Evolutionary conservation across 2,113 vertebrate genomes (phyloP).

Genomic region (Sceloporus tristichus): DNA sequence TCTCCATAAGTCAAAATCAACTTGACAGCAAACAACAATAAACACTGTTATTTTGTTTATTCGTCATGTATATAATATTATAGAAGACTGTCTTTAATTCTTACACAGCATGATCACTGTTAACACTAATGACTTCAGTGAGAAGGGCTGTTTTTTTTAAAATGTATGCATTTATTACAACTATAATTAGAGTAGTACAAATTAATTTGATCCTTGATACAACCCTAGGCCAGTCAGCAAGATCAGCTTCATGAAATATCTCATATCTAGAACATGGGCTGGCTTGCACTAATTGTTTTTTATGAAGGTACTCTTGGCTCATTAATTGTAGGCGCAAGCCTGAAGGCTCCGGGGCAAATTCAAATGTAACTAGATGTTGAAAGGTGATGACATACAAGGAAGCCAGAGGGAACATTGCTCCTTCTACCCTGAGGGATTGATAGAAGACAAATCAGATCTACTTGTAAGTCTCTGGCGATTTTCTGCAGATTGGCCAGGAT

Average conservation of each 20-base stretch:
- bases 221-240: background rate
- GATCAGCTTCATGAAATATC: background rate
- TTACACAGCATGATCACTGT: background rate
- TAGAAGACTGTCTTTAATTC: background rate
- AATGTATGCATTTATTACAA: background rate
- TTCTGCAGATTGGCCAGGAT: background rate
- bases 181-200: slow-evolving; percentile 2
- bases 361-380: background rate
- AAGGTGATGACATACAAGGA: background rate
- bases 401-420: background rate
- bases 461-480: background rate
- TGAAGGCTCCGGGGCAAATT: background rate
- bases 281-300: slow-evolving; percentile 19
- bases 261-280: background rate
- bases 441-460: background rate
- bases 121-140: background rate
- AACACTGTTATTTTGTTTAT: background rate
- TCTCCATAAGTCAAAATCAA: too few relatives aligned
- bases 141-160: background rate
- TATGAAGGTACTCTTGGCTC: background rate
- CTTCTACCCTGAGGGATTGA: background rate
- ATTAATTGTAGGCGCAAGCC: background rate
- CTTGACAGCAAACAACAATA: background rate
- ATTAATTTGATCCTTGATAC: background rate
- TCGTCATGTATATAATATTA: background rate